A percentile compares a stretch with the other conserved stretches of the same genome.
Evolutionary conservation across 2,797 vertebrate genomes (phyloP).

Genomic region (Sebastes hopkinsi): DNA sequence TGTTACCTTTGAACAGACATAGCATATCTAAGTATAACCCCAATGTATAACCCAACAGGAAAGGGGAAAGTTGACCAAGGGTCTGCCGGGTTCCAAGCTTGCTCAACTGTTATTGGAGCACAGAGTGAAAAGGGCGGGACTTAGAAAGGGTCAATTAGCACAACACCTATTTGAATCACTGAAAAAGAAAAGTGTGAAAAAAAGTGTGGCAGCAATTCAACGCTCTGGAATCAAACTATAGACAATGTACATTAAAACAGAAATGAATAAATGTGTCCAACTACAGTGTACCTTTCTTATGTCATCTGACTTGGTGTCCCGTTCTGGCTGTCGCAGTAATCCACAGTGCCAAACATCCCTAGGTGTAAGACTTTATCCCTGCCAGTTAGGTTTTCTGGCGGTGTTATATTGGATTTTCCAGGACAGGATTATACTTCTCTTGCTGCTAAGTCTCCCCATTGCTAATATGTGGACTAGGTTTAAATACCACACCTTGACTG

Average conservation of each 20-base stretch:
- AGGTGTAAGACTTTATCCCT: constrained; percentile 25
- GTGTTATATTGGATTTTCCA: constrained; percentile 53
- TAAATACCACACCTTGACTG: constrained; percentile 32
- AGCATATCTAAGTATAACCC: no score
- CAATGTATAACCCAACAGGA: no score
- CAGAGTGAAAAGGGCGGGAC: no score
- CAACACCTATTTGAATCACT: not conserved
- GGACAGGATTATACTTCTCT: constrained; percentile 51
- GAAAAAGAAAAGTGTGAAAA: not conserved
- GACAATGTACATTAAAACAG: not conserved
- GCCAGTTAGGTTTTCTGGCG: constrained; percentile 28
- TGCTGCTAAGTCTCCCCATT: constrained; percentile 34
- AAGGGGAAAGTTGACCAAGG: no score
- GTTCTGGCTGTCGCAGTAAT: constrained; percentile 10
- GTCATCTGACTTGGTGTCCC: not conserved
- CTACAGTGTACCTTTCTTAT: not conserved
- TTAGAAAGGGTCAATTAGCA: not conserved
- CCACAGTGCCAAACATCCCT: constrained; percentile 22
- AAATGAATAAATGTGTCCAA: not conserved
- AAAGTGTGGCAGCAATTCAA: not conserved
- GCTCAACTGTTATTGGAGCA: no score
- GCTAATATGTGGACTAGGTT: constrained; percentile 26
- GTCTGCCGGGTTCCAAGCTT: no score
- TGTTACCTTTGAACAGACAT: no score
- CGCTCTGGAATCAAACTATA: not conserved